Base-by-base conservation (phyloP, 2,113 vertebrate species). In the Grammomys dolichurus region DNA sequence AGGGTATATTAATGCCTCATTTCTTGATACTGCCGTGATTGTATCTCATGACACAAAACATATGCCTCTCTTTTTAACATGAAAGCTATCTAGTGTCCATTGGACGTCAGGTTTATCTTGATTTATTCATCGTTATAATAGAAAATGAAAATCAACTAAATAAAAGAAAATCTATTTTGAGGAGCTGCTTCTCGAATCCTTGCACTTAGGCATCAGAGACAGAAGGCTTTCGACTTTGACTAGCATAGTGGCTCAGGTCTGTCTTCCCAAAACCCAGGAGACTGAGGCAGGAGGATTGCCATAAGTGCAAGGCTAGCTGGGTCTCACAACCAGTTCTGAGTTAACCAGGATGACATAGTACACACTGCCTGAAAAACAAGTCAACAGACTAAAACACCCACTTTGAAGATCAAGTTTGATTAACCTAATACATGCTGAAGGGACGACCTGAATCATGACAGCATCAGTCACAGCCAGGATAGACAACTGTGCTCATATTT, bases 141-240 rank as follows among this genome's bases (percentile, higher is more conserved):
- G 11, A 20, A 93, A 95, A 82, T 69, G 73, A 96, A 87, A 88
- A 56, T n/a, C 58, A 93, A 67, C 43, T 75, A 80, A 86, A 40
- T 78, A 17, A 73, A 73, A 72, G n/a, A 91, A 56, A 93, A 51
- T 96, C 76, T 82, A 54, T n/a, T 90, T 26, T 69, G 56, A 94
- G n/a, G n/a, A n/a, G n/a, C 69, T 19, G 33, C 36, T 70, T 81
- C 33, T 81, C 58, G 48, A 56, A 80, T 80, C 51, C 31, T 19
- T 36, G 31, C 36, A 3, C 5, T 81, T 58, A n/a, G 78, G 20
- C n/a, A 20, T 17, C 33, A 81, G 19, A n/a, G 5, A 36, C 33
- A 20, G 54, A 36, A 81, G 51, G 17, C 10, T 81, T 1, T n/a
- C 19, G 19, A 19, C 10, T 81, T n/a, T 58, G 51, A 81, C 17